Evolutionary conservation across 2,888 invertebrate genomes (phyloP).

Genomic region (Lissocephala sabroskyi): DNA sequence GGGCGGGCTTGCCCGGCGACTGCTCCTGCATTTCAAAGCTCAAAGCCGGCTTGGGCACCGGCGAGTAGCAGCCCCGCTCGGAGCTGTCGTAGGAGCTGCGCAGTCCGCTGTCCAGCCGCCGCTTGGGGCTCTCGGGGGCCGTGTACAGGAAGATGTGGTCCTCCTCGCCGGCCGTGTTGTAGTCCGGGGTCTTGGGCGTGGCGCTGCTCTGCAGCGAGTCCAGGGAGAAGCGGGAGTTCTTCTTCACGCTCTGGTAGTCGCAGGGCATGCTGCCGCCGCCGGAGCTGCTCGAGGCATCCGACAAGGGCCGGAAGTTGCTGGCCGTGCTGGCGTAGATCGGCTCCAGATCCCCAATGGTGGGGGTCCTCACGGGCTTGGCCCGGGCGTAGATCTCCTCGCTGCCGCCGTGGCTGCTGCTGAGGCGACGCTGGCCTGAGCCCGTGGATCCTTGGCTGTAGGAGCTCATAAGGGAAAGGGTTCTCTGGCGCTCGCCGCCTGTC

Average conservation of each 20-base stretch:
- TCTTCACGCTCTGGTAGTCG: slow-evolving; percentile 68
- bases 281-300: slow-evolving; percentile 68
- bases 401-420: slow-evolving; percentile 19
- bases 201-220: slow-evolving; percentile 71
- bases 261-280: slow-evolving; percentile 63
- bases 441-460: slow-evolving; percentile 55
- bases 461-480: slow-evolving; percentile 65
- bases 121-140: slow-evolving; percentile 68
- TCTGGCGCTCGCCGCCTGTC: slow-evolving; percentile 45
- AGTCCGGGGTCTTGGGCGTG: slow-evolving; percentile 70
- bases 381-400: slow-evolving; percentile 59
- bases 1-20: slow-evolving; percentile 28
- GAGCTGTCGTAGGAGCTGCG: slow-evolving; percentile 61
- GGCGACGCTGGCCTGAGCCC: slow-evolving; percentile 17
- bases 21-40: slow-evolving; percentile 68
- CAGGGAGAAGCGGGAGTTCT: slow-evolving; percentile 69
- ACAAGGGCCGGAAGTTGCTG: slow-evolving; percentile 65
- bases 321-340: slow-evolving; percentile 62
- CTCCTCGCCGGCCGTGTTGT: slow-evolving; percentile 65
- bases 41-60: slow-evolving; percentile 44
- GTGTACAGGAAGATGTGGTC: slow-evolving; percentile 70
- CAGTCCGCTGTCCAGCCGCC: slow-evolving; percentile 60
- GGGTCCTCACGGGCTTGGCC: slow-evolving; percentile 66
- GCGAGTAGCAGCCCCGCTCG: slow-evolving; percentile 57
- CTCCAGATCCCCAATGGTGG: slow-evolving; percentile 62